Evolutionary conservation across 2,113 vertebrate species (phyloP).

Genomic region (Aegotheles bennettii): DNA sequence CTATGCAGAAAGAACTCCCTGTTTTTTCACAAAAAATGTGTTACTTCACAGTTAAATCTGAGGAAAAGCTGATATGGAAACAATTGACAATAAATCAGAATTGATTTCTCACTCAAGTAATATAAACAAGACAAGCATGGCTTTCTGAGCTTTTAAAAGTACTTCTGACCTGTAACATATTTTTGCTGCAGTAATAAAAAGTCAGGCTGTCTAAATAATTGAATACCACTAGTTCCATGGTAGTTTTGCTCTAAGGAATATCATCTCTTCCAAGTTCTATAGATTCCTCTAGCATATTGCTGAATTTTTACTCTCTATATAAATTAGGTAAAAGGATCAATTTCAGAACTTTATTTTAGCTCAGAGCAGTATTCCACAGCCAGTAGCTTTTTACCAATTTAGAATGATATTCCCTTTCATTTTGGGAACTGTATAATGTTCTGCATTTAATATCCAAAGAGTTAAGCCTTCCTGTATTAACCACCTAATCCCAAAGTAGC

Average conservation of each 20-base stretch:
- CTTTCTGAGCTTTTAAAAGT: background rate
- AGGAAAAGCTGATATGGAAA: background rate
- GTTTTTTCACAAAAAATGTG: background rate
- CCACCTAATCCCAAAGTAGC: background rate
- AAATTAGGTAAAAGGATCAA: background rate
- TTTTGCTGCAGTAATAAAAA: slow-evolving; percentile 28
- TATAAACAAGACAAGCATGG: background rate
- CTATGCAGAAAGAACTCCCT: background rate
- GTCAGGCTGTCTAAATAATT: background rate
- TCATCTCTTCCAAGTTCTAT: background rate
- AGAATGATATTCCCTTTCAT: background rate
- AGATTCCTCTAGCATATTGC: background rate
- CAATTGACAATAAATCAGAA: background rate
- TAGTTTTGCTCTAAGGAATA: background rate
- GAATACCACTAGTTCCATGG: background rate
- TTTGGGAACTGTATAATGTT: background rate
- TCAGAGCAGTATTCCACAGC: background rate
- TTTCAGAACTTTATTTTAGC: background rate
- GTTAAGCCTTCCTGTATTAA: background rate
- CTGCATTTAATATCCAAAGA: background rate
- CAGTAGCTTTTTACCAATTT: background rate
- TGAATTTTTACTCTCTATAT: background rate
- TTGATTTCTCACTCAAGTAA: background rate
- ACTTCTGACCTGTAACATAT: background rate
- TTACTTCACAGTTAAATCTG: background rate